Evolutionary conservation across 2,888 invertebrate genomes (phyloP), one percentile per base, ranked within the genome.

Genomic region (Folsomia candida): DNA sequence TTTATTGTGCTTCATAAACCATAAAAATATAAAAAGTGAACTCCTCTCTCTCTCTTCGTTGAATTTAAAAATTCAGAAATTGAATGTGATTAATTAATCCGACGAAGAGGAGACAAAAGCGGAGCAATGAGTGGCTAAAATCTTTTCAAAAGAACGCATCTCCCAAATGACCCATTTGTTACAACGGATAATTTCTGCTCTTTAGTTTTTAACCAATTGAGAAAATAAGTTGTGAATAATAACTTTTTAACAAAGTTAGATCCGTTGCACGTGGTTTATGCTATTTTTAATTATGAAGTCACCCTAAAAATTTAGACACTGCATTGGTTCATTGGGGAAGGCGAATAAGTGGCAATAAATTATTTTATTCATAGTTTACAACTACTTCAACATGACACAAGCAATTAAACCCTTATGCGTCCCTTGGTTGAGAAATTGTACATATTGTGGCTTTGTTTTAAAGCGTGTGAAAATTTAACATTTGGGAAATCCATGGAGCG

Each of bases 121-220:
- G 18, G 47, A 47, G 47, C 47, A 47, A 47, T 47, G 47, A 47
- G 47, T 47, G 47, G 47, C 47, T 47, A 47, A 47, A 47, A 47
- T 11, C 47, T 47, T 47, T 47, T 47, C 4, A 27, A 27, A 28
- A 37, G 20, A 62, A 26, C n/a, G n/a, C 27, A 62, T 62, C 29
- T 62, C 62, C 62, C 62, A 62, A 62, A 62, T 62, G 62, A 62
- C 29, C 62, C 62, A 62, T 62, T 62, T 62, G 29, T 62, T 62
- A 47, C n/a, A n/a, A n/a, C n/a, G n/a, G n/a, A n/a, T n/a, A 59
- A 59, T 59, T 4, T 25, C 14, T 2, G 6, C n/a, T 22, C 24
- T 59, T 25, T 26, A 59, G 24, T 59, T 59, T 59, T 59, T 26
- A 59, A 26, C 59, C 59, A 59, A 62, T 62, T 62, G 62, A 62